Evolutionary conservation across 1,140 invertebrate genomes (phyloP).

Genomic region (Manduca sexta): DNA sequence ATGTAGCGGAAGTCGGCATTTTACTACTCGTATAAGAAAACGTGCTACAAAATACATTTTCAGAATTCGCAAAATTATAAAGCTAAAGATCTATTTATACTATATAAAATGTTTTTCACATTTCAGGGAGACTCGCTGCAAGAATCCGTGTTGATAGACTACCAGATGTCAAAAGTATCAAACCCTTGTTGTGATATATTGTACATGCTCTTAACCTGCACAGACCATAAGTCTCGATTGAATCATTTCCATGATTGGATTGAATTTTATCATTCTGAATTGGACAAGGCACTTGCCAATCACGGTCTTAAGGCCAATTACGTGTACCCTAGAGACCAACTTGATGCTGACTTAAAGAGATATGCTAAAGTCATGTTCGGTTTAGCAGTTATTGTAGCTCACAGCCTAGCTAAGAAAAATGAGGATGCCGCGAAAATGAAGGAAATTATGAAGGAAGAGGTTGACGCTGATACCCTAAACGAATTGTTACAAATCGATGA

Average conservation of each 20-base stretch:
- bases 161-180: conserved; percentile 1
- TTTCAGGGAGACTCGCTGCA: background rate
- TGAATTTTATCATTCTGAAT: conserved; percentile 17
- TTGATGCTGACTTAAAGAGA: conserved; percentile 20
- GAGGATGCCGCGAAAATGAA: no score
- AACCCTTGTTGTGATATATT: conserved; percentile 20
- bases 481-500: no score
- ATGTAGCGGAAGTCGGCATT: no score
- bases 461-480: no score
- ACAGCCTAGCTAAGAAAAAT: no score
- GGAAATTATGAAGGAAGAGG: no score
- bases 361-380: conserved; percentile 11
- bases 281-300: conserved; percentile 11
- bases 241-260: conserved; percentile 23
- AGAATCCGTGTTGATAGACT: no score
- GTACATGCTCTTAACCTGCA: conserved; percentile 25
- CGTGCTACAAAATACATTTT: no score
- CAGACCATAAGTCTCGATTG: conserved; percentile 10
- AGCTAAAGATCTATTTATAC: no score
- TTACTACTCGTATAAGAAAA: no score
- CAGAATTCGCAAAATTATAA: no score
- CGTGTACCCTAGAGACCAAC: conserved; percentile 16
- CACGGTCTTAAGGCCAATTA: conserved; percentile 11
- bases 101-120: no score
- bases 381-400: background rate